Evolutionary conservation across 2,113 vertebrate genomes (phyloP).

Genomic region (Etia nguti): DNA sequence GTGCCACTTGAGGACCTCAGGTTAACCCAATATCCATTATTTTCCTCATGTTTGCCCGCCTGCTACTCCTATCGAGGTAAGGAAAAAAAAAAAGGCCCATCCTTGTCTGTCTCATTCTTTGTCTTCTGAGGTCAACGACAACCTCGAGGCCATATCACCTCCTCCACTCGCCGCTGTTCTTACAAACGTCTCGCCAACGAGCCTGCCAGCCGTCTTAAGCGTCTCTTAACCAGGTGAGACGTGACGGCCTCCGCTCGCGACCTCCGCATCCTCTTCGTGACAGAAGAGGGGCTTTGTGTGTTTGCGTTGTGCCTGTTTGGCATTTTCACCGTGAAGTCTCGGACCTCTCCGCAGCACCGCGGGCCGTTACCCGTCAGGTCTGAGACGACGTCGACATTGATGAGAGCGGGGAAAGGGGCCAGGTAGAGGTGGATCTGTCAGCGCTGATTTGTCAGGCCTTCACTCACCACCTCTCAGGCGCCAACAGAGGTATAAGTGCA

Average conservation of each 20-base stretch:
- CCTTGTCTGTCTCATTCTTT: neutral
- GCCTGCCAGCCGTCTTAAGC: conserved; percentile 21
- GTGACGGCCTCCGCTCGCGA: neutral
- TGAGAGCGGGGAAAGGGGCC: conserved; percentile 53
- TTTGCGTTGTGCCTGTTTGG: conserved; percentile 33
- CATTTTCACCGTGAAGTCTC: conserved; percentile 24
- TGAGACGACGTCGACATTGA: conserved; percentile 28
- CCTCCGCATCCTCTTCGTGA: conserved; percentile 26
- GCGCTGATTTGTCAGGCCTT: conserved; percentile 51
- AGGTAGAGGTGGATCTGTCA: conserved; percentile 70
- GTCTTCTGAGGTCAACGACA: neutral
- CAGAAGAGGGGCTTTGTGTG: conserved; percentile 10
- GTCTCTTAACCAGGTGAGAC: conserved; percentile 69
- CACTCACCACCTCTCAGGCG: conserved; percentile 30
- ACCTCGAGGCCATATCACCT: neutral
- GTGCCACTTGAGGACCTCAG: neutral
- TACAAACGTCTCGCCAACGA: neutral
- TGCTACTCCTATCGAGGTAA: neutral
- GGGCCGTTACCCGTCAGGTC: conserved; percentile 52
- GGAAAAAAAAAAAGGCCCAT: neutral
- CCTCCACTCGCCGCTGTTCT: neutral
- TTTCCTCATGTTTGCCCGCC: neutral
- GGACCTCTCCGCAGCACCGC: conserved; percentile 7
- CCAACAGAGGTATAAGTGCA: conserved; percentile 18
- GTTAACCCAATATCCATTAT: neutral